Evolutionary conservation across 53 echinoderm and acorn worm genomes (phyloP).

Genomic region (Echinometra lucunter): DNA sequence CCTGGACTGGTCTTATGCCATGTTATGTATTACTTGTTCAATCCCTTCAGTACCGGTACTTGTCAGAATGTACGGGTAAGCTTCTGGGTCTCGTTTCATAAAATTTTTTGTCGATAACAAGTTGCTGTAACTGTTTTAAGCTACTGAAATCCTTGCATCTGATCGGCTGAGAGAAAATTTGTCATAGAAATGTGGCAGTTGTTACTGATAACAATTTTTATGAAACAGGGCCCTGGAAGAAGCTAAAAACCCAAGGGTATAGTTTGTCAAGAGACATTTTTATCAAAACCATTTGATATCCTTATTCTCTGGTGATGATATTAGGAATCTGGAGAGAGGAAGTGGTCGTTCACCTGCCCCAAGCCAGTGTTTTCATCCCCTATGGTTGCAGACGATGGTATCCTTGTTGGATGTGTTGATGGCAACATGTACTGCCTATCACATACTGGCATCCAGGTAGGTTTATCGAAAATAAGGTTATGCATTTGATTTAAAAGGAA

Average conservation of each 20-base stretch:
- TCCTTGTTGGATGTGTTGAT: conserved; percentile 87
- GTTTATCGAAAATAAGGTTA: too few relatives aligned
- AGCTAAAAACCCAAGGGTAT: neutral
- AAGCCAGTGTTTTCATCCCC: conserved; percentile 94
- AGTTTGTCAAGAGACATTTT: neutral
- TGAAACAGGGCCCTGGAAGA: too few relatives aligned
- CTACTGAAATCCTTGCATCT: too few relatives aligned
- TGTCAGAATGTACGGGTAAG: neutral
- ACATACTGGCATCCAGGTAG: conserved; percentile 74
- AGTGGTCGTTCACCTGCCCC: conserved; percentile 77
- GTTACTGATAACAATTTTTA: too few relatives aligned
- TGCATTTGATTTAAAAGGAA: too few relatives aligned
- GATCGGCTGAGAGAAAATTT: too few relatives aligned
- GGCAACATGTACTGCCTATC: conserved; percentile 75
- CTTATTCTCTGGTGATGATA: neutral
- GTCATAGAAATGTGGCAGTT: too few relatives aligned
- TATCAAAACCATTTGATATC: neutral
- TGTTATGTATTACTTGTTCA: neutral
- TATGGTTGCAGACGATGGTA: conserved; percentile 51
- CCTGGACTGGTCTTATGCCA: neutral
- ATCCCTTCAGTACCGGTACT: too few relatives aligned
- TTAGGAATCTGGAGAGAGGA: conserved; percentile 74
- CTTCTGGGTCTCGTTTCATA: too few relatives aligned
- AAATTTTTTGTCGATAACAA: too few relatives aligned
- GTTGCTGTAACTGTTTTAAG: too few relatives aligned